Evolutionary conservation across 2,113 vertebrate genomes (phyloP).

Genomic region (Columbina picui): DNA sequence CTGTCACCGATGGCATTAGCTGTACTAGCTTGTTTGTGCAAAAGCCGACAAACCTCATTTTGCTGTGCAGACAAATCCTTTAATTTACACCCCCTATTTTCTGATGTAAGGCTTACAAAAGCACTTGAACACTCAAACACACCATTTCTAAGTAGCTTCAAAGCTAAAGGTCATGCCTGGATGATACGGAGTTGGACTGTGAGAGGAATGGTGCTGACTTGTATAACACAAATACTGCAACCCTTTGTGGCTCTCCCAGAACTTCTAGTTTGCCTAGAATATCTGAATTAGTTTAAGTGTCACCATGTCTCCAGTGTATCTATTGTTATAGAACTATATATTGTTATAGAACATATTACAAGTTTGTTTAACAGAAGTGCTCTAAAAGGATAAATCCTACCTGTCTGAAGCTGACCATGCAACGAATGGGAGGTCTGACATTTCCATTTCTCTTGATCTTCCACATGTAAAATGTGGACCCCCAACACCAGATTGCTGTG

Average conservation of each 20-base stretch:
- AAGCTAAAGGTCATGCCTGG: neutral
- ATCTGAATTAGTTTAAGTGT: neutral
- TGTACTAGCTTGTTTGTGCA: neutral
- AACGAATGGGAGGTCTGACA: neutral
- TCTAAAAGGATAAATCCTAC: neutral
- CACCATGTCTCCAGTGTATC: neutral
- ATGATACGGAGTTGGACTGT: neutral
- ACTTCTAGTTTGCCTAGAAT: neutral
- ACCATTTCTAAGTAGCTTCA: neutral
- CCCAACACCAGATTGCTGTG: neutral
- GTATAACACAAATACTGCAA: neutral
- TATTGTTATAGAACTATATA: neutral
- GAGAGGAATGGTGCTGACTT: fast-evolving
- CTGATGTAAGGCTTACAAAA: neutral
- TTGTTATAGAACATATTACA: neutral
- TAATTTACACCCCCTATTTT: neutral
- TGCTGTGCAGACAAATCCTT: neutral
- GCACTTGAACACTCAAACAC: neutral
- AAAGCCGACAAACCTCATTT: neutral
- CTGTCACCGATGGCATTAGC: neutral
- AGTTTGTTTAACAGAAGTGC: neutral
- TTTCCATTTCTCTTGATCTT: neutral
- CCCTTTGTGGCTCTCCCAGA: neutral
- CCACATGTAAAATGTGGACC: neutral
- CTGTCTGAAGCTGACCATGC: neutral